Evolutionary conservation across 2,113 vertebrate genomes (phyloP).

Genomic region (Toxotes jaculatrix): DNA sequence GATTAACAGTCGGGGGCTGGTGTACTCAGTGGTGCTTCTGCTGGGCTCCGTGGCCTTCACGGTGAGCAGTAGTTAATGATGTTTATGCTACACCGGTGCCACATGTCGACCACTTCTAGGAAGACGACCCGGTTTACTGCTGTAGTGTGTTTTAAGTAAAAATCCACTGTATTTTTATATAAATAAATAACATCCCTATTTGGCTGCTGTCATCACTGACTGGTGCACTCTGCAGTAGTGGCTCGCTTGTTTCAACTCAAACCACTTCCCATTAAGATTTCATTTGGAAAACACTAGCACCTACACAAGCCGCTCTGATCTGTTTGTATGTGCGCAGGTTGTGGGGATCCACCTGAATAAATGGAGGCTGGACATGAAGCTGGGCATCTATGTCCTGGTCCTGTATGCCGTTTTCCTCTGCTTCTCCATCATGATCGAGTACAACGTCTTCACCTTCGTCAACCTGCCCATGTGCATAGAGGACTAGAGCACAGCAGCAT

Average conservation of each 20-base stretch:
- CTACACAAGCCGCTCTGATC: not conserved
- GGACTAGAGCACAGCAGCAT: conserved; percentile 78
- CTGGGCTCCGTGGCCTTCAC: conserved; percentile 96
- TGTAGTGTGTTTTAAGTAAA: not conserved
- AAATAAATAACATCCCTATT: conserved; percentile 1
- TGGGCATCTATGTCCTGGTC: conserved; percentile 91
- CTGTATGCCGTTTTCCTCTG: conserved; percentile 95
- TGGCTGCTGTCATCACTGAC: not conserved
- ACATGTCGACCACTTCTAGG: not conserved
- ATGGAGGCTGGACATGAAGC: conserved; percentile 93
- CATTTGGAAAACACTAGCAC: accelerated
- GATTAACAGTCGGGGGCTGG: conserved; percentile 95
- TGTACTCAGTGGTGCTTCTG: conserved; percentile 95
- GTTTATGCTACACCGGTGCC: not conserved
- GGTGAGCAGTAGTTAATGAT: conserved; percentile 83
- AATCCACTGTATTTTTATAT: not conserved
- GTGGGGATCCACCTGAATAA: conserved; percentile 94
- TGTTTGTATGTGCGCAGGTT: conserved; percentile 81
- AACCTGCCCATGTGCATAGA: conserved; percentile 98
- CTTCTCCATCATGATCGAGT: conserved; percentile 98
- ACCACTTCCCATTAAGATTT: not conserved
- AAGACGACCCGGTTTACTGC: not conserved
- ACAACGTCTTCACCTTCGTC: conserved; percentile 99
- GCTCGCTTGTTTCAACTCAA: not conserved
- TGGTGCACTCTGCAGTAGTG: not conserved